phyloP scores from a whole-genome alignment of 1,140 invertebrate genomes.

The Drosophila seguyi region DNA sequence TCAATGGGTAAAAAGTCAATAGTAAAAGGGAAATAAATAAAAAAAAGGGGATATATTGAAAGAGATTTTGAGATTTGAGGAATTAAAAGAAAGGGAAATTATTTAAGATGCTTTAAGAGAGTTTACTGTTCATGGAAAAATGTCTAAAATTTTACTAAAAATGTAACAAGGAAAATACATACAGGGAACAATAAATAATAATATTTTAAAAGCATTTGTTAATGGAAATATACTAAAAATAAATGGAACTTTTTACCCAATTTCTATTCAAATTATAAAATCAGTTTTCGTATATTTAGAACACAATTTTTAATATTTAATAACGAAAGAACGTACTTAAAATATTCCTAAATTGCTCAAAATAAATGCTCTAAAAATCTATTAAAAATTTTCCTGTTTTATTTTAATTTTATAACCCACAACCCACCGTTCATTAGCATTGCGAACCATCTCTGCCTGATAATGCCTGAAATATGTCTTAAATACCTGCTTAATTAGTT shows the following conservation, averaged over 20 bases:
- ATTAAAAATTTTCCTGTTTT: background rate
- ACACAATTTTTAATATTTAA: background rate
- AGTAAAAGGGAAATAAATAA: background rate
- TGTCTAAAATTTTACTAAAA: background rate
- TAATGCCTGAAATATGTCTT: constrained; percentile 35
- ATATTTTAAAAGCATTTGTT: no score
- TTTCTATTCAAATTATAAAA: no score
- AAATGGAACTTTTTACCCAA: no score
- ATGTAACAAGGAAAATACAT: background rate
- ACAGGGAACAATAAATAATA: no score
- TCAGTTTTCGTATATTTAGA: no score
- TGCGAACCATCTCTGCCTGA: constrained; percentile 1
- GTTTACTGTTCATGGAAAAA: background rate
- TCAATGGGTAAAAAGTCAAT: constrained; percentile 16
- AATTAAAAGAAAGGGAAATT: background rate
- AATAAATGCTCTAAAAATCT: background rate
- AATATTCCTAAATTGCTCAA: no score
- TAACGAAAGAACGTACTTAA: background rate
- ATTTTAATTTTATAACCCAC: background rate
- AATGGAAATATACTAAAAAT: no score
- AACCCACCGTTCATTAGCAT: constrained; percentile 10
- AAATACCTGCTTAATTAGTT: constrained; percentile 70
- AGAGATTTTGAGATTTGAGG: background rate
- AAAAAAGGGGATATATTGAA: background rate
- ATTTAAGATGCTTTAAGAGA: background rate